These are phyloP conservation scores for Pygoscelis adeliae DNA, from an alignment of 2,113 vertebrate species.

Conservation along the genomic window DNA sequence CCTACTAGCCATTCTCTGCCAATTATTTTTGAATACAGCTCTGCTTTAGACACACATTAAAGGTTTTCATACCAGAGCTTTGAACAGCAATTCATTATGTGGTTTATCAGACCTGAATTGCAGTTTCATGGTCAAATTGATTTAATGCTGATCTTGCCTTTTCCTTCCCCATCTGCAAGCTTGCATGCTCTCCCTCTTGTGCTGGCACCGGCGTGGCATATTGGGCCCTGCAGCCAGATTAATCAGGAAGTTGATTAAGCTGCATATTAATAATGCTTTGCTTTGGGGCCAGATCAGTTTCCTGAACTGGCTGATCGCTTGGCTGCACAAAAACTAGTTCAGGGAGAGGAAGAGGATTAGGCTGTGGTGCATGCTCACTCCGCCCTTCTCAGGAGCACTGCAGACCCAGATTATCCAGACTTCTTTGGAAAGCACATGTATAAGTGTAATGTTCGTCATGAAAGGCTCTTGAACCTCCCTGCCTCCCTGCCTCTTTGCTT, in stretches of 20 bases:
- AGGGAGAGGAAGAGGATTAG: neutral
- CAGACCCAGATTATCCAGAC: neutral
- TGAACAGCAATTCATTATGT: neutral
- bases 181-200: neutral
- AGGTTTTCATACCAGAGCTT: neutral
- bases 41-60: neutral
- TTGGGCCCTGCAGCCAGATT: neutral
- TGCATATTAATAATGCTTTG: neutral
- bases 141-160: neutral
- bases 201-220: neutral
- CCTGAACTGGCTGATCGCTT: neutral
- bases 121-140: neutral
- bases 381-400: fast-evolving
- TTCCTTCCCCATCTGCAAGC: neutral
- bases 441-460: fast-evolving
- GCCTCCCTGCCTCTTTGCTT: neutral
- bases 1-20: neutral
- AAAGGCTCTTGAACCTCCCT: neutral
- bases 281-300: neutral
- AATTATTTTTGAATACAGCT: neutral
- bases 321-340: neutral
- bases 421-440: neutral
- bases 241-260: neutral
- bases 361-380: neutral
- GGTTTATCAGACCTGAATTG: neutral